A percentile compares a stretch with the other conserved stretches of the same genome.
Conservation (phyloP, 2,888 invertebrate genomes). For the Chrysomela aeneicollis region DNA sequence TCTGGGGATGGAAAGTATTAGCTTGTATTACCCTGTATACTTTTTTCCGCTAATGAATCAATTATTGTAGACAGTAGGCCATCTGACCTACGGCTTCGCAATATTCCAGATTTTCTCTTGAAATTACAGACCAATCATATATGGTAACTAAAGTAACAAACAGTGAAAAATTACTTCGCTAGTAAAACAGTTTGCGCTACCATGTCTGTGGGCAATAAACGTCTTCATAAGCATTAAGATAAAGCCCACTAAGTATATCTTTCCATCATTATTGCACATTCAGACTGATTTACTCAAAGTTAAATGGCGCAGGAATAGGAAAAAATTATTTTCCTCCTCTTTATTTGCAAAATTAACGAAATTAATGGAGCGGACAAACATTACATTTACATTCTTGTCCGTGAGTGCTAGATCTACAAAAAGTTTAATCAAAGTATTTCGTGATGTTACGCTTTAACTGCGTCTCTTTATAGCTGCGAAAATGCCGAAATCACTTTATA, state of each 20-base stretch:
- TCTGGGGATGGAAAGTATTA: too few species aligned
- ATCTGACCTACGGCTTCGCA: too few species aligned
- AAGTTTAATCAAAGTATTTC: constrained; percentile 51
- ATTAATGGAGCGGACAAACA: constrained; percentile 52
- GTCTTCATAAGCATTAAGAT: constrained; percentile 49
- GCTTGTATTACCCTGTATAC: too few species aligned
- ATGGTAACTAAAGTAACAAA: background rate
- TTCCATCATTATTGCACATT: constrained; percentile 51
- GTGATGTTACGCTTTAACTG: constrained; percentile 41
- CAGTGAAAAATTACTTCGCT: background rate
- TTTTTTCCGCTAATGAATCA: too few species aligned
- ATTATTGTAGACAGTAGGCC: too few species aligned
- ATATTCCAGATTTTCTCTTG: too few species aligned
- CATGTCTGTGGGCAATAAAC: constrained; percentile 48
- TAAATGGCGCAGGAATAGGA: constrained; percentile 51
- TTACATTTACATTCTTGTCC: constrained; percentile 37
- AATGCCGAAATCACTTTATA: constrained; percentile 17
- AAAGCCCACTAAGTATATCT: constrained; percentile 49
- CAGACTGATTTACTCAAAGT: constrained; percentile 49
- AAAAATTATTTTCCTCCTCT: constrained; percentile 47
- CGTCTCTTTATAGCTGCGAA: constrained; percentile 30
- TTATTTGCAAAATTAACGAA: constrained; percentile 45
- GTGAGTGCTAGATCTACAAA: constrained; percentile 32
- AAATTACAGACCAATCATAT: background rate
- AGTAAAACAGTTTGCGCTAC: constrained; percentile 24